phyloP scores from a whole-genome alignment of 2,888 invertebrate species.

The Clepsis dumicolana region DNA sequence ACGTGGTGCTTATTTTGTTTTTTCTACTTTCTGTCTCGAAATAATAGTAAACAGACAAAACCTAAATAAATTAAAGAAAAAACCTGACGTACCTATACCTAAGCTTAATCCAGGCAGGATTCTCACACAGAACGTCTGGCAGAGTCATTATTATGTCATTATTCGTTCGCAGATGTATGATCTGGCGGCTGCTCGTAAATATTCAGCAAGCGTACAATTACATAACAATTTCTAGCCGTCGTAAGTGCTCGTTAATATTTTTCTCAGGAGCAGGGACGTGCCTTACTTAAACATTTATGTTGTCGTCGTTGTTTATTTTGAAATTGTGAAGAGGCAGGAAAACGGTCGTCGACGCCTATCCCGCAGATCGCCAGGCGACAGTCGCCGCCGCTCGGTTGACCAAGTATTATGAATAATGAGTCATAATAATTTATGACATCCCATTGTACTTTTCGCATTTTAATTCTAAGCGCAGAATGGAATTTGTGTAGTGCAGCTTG shows the following conservation, averaged over 20 bases:
- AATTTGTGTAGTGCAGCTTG: too few relatives aligned
- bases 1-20: too few relatives aligned
- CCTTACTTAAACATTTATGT: conserved; percentile 21
- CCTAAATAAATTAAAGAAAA: too few relatives aligned
- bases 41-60: too few relatives aligned
- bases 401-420: too few relatives aligned
- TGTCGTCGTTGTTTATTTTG: conserved; percentile 18
- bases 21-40: too few relatives aligned
- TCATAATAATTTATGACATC: too few relatives aligned
- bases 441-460: neutral
- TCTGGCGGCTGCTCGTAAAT: neutral
- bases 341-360: neutral
- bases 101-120: too few relatives aligned
- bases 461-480: too few relatives aligned
- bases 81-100: too few relatives aligned
- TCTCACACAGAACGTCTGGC: neutral
- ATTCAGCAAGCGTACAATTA: conserved; percentile 17
- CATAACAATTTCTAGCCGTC: conserved; percentile 10
- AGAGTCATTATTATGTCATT: neutral
- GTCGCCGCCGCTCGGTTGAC: too few relatives aligned
- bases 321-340: conserved; percentile 2
- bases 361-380: neutral
- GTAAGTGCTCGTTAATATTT: conserved; percentile 28
- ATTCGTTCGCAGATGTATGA: neutral
- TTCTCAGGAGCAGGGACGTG: conserved; percentile 20